Evolutionary conservation across 2,888 invertebrate species (phyloP), one percentile per base, ranked within the genome.

Genomic region (Trichopoda pennipes): DNA sequence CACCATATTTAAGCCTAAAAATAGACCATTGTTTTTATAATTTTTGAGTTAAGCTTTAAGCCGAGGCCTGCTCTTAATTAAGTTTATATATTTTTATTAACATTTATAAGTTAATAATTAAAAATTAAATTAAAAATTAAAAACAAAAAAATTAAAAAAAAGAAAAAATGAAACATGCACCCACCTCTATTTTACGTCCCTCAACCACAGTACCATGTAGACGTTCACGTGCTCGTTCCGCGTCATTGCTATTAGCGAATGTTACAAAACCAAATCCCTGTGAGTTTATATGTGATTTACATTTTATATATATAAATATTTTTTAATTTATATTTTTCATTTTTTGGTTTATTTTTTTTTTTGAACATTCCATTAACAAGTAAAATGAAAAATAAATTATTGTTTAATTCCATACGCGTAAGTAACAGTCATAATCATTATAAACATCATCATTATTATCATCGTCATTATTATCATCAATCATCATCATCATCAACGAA

Each of bases 261-360:
- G 99, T 99, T 96, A 99, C 99, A 97, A 99, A 99, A 96, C 99
- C 99, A 96, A 99, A 99, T 95, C 99, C 99, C 99, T 99, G 97
- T 75, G 75, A 80, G 69, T 80, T 80, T 66, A 81, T 63, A 66
- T 69, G 74, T 78, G 56, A 61, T 80, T 74, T 74, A 79, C 63
- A 72, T 82, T 61, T 60, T 64, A 78, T 66, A 23, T 49, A 47
- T 23, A 35, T 69, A 68, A 61, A 38, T 32, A 28, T 61, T 21
- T 73, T 80, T 42, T 63, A 47, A n/a, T n/a, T 44, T 69, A 61
- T 58, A 19, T 66, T 63, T 72, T 61, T 32, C 6, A 38, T 51
- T 19, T 8, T 32, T 75, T 38, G 44, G 14, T n/a, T 61, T 58
- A 47, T 35, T 21, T 47, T 61, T 61, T 66, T 60, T 68, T 63